Evolutionary conservation across 2,113 vertebrate genomes (phyloP), one percentile per base, ranked within the genome.

Genomic region (Halcyon senegalensis): DNA sequence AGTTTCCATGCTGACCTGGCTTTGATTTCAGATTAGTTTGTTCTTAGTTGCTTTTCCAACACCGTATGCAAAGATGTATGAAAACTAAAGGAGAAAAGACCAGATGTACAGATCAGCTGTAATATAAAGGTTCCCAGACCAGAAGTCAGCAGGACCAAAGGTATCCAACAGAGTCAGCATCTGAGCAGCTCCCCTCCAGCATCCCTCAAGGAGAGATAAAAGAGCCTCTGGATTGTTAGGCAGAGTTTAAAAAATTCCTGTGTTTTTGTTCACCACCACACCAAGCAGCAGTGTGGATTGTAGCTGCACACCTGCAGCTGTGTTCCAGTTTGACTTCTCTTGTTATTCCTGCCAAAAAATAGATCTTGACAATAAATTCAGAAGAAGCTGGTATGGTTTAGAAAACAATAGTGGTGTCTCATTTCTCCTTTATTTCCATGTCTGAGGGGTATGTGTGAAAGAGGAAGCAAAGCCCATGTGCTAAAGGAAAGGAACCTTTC

Each of bases 311-410:
- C 93, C 93, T 97, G 92, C 93, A 96, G 39, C 66, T 97, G 30
- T 63, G 70, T 80, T 96, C 94, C 50, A 80, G 66, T 84, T 87
- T 51, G 33, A 82, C 90, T 93, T 96, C 91, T 76, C 76, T 95
- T 48, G 14, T 92, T 92, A 90, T 77, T 63, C 87, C 89, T 95
- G 90, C 91, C 96, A 86, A 90, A 94, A 95, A 92, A 23, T 46
- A 96, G 92, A 90, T 87, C 76, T 93, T n/a, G 25, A 82, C 91
- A 78, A 88, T 97, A 95, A 96, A 92, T 92, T 76, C 16, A 23
- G 64, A 79, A 80, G 87, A 87, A 55, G 62, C 44, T 85, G 84
- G 84, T 83, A 41, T 15, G 31, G 53, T 76, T 95, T 89, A 78
- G 87, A 79, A 95, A 78, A 91, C 81, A 96, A 92, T 35, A 72